A percentile compares a stretch with the other conserved stretches of the same genome.
Conservation (phyloP, 2,888 invertebrate genomes). For the Drosophila algonquin region DNA sequence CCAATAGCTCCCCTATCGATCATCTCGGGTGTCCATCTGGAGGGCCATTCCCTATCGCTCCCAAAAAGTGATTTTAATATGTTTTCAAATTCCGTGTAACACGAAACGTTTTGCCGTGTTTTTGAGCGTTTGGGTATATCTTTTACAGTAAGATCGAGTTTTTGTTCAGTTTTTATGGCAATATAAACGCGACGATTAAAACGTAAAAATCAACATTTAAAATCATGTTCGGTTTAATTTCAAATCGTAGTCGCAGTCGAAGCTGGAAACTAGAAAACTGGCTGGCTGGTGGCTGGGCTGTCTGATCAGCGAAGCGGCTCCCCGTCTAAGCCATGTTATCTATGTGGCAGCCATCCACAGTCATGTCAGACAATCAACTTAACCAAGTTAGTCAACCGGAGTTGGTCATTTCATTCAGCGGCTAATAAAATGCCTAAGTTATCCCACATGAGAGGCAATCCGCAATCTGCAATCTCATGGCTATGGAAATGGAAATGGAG, state of each 20-base stretch:
- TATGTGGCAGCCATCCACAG: conserved; percentile 64
- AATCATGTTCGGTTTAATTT: conserved; percentile 80
- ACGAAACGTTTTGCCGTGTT: conserved; percentile 53
- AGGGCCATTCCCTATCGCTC: conserved; percentile 15
- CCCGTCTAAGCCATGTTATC: conserved; percentile 9
- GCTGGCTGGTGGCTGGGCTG: conserved; percentile 12
- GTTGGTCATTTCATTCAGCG: conserved; percentile 78
- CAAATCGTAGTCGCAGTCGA: conserved; percentile 42
- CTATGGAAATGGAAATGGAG: conserved; percentile 2
- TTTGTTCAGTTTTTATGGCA: conserved; percentile 62
- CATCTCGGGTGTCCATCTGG: conserved; percentile 33
- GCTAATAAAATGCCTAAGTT: conserved; percentile 79
- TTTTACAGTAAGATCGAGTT: conserved; percentile 48
- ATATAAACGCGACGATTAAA: conserved; percentile 80
- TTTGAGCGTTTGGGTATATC: conserved; percentile 16
- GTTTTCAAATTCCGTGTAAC: conserved; percentile 60
- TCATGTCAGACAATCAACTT: conserved; percentile 78
- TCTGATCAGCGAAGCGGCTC: conserved; percentile 22
- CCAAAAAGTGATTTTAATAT: conserved; percentile 43
- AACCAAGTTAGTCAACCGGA: conserved; percentile 76
- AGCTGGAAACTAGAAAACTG: conserved; percentile 36
- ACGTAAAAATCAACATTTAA: conserved; percentile 79
- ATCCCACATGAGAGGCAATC: conserved; percentile 54
- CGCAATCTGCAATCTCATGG: conserved; percentile 10
- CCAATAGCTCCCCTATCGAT: conserved; percentile 45